Evolutionary conservation across 2,888 invertebrate genomes (phyloP).

Genomic region (Melanotus villosus): DNA sequence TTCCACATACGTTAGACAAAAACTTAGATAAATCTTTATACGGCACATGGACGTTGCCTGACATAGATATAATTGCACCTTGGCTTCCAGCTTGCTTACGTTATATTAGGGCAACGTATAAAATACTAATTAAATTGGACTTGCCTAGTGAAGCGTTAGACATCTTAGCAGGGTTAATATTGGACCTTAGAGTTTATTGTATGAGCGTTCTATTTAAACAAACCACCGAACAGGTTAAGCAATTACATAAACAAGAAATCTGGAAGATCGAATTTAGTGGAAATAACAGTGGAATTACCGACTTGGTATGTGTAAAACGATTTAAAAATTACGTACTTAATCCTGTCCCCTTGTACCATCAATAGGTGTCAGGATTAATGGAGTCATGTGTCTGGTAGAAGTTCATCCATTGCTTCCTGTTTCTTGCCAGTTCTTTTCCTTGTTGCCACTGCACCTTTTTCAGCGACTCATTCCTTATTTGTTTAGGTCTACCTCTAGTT

Average conservation of each 20-base stretch:
- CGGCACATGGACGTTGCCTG: constrained; percentile 71
- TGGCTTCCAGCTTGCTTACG: constrained; percentile 88
- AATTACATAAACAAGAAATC: constrained; percentile 81
- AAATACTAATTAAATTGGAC: constrained; percentile 86
- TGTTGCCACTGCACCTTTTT: too few species aligned
- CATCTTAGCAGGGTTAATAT: constrained; percentile 86
- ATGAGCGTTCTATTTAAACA: constrained; percentile 89
- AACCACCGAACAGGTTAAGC: constrained; percentile 83
- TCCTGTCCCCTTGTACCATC: too few species aligned
- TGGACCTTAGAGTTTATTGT: constrained; percentile 90
- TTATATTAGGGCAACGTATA: constrained; percentile 85
- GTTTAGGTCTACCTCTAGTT: too few species aligned
- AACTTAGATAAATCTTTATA: constrained; percentile 66
- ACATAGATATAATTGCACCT: constrained; percentile 72
- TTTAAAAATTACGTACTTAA: too few species aligned
- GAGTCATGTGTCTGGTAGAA: too few species aligned
- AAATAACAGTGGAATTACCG: constrained; percentile 88
- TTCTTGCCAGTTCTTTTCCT: too few species aligned
- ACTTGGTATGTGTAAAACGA: constrained; percentile 80
- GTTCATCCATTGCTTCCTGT: too few species aligned
- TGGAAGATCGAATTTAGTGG: constrained; percentile 91
- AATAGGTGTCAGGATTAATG: too few species aligned
- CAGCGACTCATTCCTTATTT: too few species aligned
- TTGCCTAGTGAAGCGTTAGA: constrained; percentile 90
- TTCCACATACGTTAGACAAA: constrained; percentile 75